A percentile compares a stretch with the other conserved stretches of the same genome.
Conservation (phyloP, 2,888 invertebrate species). For the Leptinotarsa tumamoca region DNA sequence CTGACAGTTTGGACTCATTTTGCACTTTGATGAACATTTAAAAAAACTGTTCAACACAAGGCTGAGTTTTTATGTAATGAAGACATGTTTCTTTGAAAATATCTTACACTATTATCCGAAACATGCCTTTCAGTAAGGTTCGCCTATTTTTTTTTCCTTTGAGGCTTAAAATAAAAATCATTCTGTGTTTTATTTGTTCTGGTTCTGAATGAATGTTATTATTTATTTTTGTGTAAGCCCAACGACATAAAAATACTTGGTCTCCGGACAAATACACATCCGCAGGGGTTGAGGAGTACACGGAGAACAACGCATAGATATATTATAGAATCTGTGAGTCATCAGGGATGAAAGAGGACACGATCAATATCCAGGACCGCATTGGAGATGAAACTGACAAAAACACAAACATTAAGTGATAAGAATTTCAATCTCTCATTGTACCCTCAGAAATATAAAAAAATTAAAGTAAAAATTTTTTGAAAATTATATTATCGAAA, state of each 20-base stretch:
- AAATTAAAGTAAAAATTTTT: too few species aligned
- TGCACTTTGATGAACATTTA: too few species aligned
- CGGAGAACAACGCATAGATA: constrained; percentile 30
- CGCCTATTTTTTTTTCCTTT: background rate
- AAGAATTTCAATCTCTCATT: background rate
- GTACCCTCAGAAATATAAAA: too few species aligned
- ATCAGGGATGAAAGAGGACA: constrained; percentile 44
- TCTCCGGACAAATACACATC: constrained; percentile 28
- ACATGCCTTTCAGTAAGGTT: too few species aligned
- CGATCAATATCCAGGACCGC: constrained; percentile 51
- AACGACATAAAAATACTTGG: constrained; percentile 23
- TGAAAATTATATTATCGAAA: too few species aligned
- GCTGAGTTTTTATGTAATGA: too few species aligned
- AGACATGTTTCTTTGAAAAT: too few species aligned
- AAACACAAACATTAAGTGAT: background rate
- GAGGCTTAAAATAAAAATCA: background rate
- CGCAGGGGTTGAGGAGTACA: constrained; percentile 22
- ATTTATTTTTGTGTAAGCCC: constrained; percentile 1
- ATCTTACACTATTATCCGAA: too few species aligned
- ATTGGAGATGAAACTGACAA: background rate
- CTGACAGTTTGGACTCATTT: too few species aligned
- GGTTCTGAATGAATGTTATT: background rate
- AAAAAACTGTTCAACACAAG: too few species aligned
- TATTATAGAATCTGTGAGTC: constrained; percentile 52
- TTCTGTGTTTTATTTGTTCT: background rate